These are phyloP conservation scores for Hepsetus odoe DNA, from an alignment of 2,113 vertebrate species.

Conservation along the genomic window DNA sequence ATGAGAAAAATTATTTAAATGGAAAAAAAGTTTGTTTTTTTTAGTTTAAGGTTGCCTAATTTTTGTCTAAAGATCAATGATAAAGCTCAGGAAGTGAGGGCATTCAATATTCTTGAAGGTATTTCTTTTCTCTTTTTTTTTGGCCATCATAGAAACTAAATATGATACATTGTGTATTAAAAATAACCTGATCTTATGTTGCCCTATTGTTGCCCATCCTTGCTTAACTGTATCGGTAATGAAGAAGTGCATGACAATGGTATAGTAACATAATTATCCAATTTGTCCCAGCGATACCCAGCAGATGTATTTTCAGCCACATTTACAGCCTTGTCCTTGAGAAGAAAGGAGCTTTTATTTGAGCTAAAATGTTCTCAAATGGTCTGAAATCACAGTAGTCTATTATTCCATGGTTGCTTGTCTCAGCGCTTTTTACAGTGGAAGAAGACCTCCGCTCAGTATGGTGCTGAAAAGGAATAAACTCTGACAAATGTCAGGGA, in stretches of 20 bases:
- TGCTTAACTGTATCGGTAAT: no score
- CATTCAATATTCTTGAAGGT: no score
- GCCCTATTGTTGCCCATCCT: no score
- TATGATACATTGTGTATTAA: no score
- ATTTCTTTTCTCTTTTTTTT: no score
- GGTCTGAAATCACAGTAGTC: constrained; percentile 1
- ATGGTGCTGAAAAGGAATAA: neutral
- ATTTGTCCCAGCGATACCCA: neutral
- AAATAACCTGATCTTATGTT: no score
- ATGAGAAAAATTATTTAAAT: no score
- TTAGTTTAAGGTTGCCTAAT: no score
- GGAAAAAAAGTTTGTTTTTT: no score
- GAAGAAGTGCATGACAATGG: neutral
- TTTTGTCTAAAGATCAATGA: no score
- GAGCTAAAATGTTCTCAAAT: constrained; percentile 17
- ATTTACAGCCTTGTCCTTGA: neutral
- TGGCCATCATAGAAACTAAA: no score
- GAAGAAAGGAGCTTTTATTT: constrained; percentile 17
- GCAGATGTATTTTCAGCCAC: neutral
- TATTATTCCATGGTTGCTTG: constrained; percentile 2
- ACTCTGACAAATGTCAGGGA: neutral
- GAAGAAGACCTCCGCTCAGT: neutral
- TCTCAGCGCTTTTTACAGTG: neutral
- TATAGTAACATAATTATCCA: neutral
- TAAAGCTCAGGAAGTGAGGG: no score